phyloP scores from a whole-genome alignment of 2,888 invertebrate genomes.

The Drosophila maculinotata region DNA sequence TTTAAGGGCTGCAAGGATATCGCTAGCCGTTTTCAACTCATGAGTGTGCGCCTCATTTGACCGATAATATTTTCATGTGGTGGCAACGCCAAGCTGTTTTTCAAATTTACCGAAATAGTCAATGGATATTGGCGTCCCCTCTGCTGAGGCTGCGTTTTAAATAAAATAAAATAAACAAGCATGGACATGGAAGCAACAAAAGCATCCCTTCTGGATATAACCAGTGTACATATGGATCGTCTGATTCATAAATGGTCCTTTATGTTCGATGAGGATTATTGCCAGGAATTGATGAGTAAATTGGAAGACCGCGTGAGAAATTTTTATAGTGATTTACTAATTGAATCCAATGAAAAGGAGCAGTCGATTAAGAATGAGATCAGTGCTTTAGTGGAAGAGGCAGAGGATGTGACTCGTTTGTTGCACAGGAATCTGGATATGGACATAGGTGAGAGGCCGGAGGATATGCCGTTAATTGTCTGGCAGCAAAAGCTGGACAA shows the following conservation, averaged over 20 bases:
- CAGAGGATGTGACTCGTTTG: slow-evolving; percentile 74
- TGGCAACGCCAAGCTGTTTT: too few species aligned
- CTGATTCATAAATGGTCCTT: slow-evolving; percentile 77
- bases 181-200: slow-evolving; percentile 50
- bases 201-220: slow-evolving; percentile 66
- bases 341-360: slow-evolving; percentile 86
- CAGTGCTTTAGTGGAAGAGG: slow-evolving; percentile 79
- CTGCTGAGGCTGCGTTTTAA: slow-evolving; percentile 1
- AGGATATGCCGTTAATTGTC: slow-evolving; percentile 84
- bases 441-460: slow-evolving; percentile 67
- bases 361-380: slow-evolving; percentile 87
- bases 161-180: slow-evolving; percentile 1
- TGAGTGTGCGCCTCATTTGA: too few species aligned
- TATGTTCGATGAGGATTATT: slow-evolving; percentile 77
- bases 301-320: slow-evolving; percentile 85
- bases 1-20: too few species aligned
- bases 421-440: slow-evolving; percentile 74
- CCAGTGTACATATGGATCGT: slow-evolving; percentile 66
- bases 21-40: too few species aligned
- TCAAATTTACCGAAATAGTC: too few species aligned
- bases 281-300: slow-evolving; percentile 72
- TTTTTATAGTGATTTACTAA: slow-evolving; percentile 87
- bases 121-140: too few species aligned
- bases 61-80: too few species aligned
- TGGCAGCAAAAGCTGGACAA: slow-evolving; percentile 87